These are phyloP conservation scores for Stigmatopora argus DNA, from an alignment of 2,113 vertebrate species.

Conservation along the genomic window DNA sequence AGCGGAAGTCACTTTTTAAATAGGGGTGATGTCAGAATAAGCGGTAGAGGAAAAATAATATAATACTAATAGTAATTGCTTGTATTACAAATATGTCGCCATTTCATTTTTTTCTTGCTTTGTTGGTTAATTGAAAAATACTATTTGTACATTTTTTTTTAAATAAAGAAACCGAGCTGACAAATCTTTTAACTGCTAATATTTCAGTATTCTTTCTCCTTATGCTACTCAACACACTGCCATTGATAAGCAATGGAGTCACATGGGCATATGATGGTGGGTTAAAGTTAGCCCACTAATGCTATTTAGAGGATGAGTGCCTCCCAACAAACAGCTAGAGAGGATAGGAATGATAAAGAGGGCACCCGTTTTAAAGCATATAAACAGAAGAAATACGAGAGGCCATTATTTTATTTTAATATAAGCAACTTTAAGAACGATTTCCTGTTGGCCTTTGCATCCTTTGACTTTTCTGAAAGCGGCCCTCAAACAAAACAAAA, in stretches of 20 bases:
- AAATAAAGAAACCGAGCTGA: too few relatives aligned
- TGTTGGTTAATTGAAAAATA: background rate
- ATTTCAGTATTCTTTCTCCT: background rate
- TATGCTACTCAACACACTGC: background rate
- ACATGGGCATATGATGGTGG: background rate
- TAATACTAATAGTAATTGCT: background rate
- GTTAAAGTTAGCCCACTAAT: conserved; percentile 3
- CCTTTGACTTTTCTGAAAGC: too few relatives aligned
- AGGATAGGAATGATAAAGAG: background rate
- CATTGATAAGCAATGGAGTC: background rate
- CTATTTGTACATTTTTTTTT: background rate
- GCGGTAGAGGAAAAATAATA: background rate
- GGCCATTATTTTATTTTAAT: background rate
- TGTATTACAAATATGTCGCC: background rate
- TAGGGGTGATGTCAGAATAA: too few relatives aligned
- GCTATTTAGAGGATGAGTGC: conserved; percentile 1
- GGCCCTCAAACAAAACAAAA: too few relatives aligned
- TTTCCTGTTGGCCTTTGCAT: too few relatives aligned
- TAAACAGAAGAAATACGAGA: background rate
- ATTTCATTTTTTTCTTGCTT: background rate
- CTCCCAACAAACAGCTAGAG: background rate
- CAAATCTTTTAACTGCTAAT: too few relatives aligned
- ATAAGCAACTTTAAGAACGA: background rate
- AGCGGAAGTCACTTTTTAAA: background rate
- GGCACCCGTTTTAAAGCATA: background rate